phyloP scores from a whole-genome alignment of 2,113 vertebrate species.

The Daubentonia madagascariensis region DNA sequence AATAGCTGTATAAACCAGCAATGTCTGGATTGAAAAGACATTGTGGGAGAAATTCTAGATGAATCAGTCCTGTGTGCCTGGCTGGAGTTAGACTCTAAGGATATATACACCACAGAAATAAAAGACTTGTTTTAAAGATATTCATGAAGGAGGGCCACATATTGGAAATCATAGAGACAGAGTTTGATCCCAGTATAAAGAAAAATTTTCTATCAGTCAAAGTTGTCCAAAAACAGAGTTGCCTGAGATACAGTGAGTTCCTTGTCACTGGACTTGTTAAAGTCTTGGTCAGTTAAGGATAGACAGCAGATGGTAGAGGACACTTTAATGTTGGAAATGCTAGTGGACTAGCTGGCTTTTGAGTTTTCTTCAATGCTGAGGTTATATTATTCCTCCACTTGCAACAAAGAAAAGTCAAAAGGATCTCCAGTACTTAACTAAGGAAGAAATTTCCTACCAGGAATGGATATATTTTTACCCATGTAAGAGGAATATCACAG shows the following conservation, averaged over 20 bases:
- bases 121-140: not conserved
- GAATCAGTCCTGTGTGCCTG: not conserved
- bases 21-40: not conserved
- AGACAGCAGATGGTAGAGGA: not conserved
- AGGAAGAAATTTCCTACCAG: not conserved
- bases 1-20: not conserved
- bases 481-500: not conserved
- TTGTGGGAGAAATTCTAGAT: not conserved
- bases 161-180: not conserved
- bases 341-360: not conserved
- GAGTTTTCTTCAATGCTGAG: not conserved
- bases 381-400: not conserved
- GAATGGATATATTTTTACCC: not conserved
- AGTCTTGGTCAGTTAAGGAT: not conserved
- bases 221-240: not conserved
- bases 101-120: not conserved
- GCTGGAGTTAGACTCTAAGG: not conserved
- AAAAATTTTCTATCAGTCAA: not conserved
- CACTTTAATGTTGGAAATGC: not conserved
- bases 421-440: not conserved
- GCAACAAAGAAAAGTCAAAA: not conserved
- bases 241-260: not conserved
- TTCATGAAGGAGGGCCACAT: not conserved
- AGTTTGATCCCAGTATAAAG: slow-evolving; percentile 2
- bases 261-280: not conserved